phyloP scores from a whole-genome alignment of 2,797 vertebrate genomes.

The Cyprinella venusta region DNA sequence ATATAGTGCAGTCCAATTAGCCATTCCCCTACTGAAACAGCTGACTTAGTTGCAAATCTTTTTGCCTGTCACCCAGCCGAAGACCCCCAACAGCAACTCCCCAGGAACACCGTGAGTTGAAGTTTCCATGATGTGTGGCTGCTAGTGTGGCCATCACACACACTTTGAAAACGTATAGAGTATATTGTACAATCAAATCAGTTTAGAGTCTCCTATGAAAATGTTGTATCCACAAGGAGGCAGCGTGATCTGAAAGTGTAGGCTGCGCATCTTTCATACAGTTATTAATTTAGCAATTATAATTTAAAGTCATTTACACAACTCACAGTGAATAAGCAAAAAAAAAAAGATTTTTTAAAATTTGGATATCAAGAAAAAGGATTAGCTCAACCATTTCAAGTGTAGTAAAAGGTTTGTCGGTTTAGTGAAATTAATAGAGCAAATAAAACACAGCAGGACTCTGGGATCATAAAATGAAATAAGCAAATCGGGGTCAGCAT shows the following conservation, averaged over 20 bases:
- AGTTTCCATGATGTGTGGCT: no score
- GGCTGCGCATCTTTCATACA: neutral
- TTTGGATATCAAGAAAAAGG: neutral
- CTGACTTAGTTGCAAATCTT: no score
- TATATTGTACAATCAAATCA: neutral
- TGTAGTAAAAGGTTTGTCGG: neutral
- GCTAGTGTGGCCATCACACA: no score
- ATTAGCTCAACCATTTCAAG: neutral
- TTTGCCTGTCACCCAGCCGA: no score
- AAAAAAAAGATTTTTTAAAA: neutral
- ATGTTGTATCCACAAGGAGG: slow-evolving; percentile 48
- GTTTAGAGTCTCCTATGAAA: neutral
- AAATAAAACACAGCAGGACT: neutral
- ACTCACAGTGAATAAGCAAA: neutral
- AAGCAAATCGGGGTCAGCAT: neutral
- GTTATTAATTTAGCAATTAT: neutral
- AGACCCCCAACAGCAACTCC: no score
- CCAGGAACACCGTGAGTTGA: no score
- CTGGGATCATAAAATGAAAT: neutral
- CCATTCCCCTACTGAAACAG: no score
- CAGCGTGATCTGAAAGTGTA: slow-evolving; percentile 16
- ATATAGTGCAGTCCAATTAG: no score
- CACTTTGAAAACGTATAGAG: no score
- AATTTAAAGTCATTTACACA: neutral
- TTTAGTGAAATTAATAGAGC: neutral